These are phyloP conservation scores for Melanargia galathea DNA, from an alignment of 2,888 invertebrate genomes.

Conservation along the genomic window DNA sequence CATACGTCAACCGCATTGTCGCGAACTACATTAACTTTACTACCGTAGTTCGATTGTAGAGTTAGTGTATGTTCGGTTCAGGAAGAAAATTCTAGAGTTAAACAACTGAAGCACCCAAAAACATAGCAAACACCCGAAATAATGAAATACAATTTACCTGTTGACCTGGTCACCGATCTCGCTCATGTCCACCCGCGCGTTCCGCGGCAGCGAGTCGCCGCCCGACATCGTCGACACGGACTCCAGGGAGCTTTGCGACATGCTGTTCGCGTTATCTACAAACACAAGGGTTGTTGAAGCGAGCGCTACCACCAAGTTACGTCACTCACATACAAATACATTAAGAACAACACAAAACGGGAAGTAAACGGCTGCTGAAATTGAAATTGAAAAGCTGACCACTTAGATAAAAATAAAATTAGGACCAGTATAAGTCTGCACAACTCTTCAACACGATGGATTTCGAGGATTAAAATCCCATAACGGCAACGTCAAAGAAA, in stretches of 20 bases:
- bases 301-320: conserved; percentile 22
- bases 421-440: too few relatives aligned
- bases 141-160: conserved; percentile 54
- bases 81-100: background rate
- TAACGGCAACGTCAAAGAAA: too few relatives aligned
- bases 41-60: too few relatives aligned
- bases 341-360: conserved; percentile 22
- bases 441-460: too few relatives aligned
- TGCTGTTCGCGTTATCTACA: conserved; percentile 86
- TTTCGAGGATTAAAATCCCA: too few relatives aligned
- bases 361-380: background rate
- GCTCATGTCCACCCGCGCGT: conserved; percentile 66
- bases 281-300: conserved; percentile 46
- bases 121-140: background rate
- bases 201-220: conserved; percentile 75
- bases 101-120: background rate
- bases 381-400: too few relatives aligned
- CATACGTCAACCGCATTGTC: too few relatives aligned
- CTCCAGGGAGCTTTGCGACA: conserved; percentile 89
- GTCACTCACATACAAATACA: conserved; percentile 8
- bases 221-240: conserved; percentile 88
- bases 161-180: conserved; percentile 79
- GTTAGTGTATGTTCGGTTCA: too few relatives aligned
- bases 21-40: too few relatives aligned
- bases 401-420: too few relatives aligned